phyloP scores from a whole-genome alignment of 2,113 vertebrate genomes.

The Gymnocephalus cernua region DNA sequence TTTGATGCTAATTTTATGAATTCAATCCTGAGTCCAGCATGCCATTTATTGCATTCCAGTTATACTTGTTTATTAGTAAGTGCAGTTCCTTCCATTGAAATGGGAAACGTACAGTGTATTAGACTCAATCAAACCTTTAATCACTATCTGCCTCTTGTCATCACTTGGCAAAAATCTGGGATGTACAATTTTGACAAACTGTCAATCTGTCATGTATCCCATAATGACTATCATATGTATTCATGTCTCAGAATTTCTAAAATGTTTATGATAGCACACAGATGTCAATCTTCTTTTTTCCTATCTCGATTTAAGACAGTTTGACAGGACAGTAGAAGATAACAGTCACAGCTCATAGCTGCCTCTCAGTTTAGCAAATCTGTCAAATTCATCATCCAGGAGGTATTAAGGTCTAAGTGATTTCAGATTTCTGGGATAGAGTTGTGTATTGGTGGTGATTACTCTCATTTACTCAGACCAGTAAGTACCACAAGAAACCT shows the following conservation, averaged over 20 bases:
- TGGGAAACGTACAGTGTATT: neutral
- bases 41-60: neutral
- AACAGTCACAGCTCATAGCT: slow-evolving; percentile 9
- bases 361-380: slow-evolving; percentile 6
- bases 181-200: slow-evolving; percentile 33
- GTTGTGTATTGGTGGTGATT: neutral
- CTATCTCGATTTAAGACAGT: neutral
- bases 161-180: neutral
- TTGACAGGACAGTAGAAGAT: slow-evolving; percentile 33
- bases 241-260: slow-evolving; percentile 8
- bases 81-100: neutral
- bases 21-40: neutral
- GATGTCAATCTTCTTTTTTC: neutral
- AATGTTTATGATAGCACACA: neutral
- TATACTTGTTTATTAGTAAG: neutral
- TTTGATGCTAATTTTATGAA: neutral
- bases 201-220: slow-evolving; percentile 45
- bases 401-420: slow-evolving; percentile 19
- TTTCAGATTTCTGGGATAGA: slow-evolving; percentile 9
- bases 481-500: slow-evolving; percentile 7
- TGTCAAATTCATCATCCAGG: slow-evolving; percentile 20
- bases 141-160: slow-evolving; percentile 21
- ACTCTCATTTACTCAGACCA: neutral
- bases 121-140: neutral
- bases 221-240: slow-evolving; percentile 28